These are phyloP conservation scores for Gymnocephalus cernua DNA, from an alignment of 2,113 vertebrate genomes.

Conservation along the genomic window DNA sequence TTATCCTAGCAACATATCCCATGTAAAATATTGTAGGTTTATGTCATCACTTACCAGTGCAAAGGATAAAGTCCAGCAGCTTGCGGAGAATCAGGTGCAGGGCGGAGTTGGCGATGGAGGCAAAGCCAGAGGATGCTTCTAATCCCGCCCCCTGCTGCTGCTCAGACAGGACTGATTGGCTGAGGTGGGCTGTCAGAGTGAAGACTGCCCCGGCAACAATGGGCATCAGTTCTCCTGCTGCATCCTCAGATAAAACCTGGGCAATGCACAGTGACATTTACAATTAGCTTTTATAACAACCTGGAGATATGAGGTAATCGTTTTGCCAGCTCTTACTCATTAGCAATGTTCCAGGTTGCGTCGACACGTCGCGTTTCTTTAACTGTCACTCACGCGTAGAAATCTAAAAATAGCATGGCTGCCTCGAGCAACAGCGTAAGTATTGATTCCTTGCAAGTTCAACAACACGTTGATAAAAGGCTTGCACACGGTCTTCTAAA, in stretches of 20 bases:
- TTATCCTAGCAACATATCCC: not conserved
- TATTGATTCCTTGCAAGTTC: too few relatives aligned
- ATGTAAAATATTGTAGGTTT: not conserved
- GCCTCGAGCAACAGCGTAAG: too few relatives aligned
- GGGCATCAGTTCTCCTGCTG: constrained; percentile 95
- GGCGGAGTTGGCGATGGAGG: constrained; percentile 95
- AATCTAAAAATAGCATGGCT: too few relatives aligned
- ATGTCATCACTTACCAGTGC: constrained; percentile 88
- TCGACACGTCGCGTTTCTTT: too few relatives aligned
- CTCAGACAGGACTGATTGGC: constrained; percentile 93
- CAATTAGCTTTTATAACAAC: not conserved
- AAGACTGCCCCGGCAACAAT: constrained; percentile 96
- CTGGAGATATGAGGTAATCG: not conserved
- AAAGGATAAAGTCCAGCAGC: constrained; percentile 96
- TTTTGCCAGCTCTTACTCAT: not conserved
- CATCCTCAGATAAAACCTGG: constrained; percentile 95
- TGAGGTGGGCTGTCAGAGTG: constrained; percentile 95
- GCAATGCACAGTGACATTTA: not conserved
- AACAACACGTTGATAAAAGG: too few relatives aligned
- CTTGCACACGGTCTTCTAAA: too few relatives aligned
- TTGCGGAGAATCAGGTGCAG: constrained; percentile 96
- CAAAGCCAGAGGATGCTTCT: constrained; percentile 89
- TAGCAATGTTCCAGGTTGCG: not conserved
- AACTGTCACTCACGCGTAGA: too few relatives aligned
- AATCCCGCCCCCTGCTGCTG: constrained; percentile 89